Evolutionary conservation across 1,140 invertebrate genomes (phyloP), one percentile per base, ranked within the genome.

Genomic region (Drosophila triauraria): DNA sequence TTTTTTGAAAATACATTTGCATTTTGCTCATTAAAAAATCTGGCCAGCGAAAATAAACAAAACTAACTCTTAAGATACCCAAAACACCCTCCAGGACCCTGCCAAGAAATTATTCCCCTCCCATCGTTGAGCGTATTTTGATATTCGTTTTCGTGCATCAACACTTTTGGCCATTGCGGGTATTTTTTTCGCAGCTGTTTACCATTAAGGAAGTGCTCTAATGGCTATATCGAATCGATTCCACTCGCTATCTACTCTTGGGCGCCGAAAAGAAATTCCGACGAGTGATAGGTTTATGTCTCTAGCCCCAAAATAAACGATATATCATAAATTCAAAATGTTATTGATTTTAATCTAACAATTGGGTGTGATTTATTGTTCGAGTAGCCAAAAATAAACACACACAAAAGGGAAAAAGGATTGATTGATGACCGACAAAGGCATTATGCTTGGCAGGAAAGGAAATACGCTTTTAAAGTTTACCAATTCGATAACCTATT

Each of bases 201-300:
- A 71, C 70, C 81, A 91, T 90, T 74, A 82, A 80, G 85, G 85
- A 90, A 90, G 85, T 90, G 86, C 70, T 62, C 74, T 71, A 40
- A 78, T 84, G 63, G 68, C 60, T 65, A 70, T 57, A 58, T 78
- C 70, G 40, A 67, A 74, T 78, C 67, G 59, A 84, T 80, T 63
- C 69, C 62, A 68, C 43, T 74, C 72, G 63, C 48, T 64, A 84
- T 68, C 60, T 60, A 63, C 64, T 77, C 40, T 51, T 54, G 23
- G 43, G 20, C 25, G 50, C 13, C 8, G 9, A 17, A 65, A 70
- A 54, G 68, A 60, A 71, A 75, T 54, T 51, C 42, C 59, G 62
- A 7, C 69, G 81, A 81, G 40, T 88, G 85, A 88, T 88, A 15
- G 58, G 62, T 75, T 90, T 84, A 88, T 75, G 78, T 83, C 60